Evolutionary conservation across 2,888 invertebrate genomes (phyloP), one percentile per base, ranked within the genome.

Genomic region (Lutraria lutraria): DNA sequence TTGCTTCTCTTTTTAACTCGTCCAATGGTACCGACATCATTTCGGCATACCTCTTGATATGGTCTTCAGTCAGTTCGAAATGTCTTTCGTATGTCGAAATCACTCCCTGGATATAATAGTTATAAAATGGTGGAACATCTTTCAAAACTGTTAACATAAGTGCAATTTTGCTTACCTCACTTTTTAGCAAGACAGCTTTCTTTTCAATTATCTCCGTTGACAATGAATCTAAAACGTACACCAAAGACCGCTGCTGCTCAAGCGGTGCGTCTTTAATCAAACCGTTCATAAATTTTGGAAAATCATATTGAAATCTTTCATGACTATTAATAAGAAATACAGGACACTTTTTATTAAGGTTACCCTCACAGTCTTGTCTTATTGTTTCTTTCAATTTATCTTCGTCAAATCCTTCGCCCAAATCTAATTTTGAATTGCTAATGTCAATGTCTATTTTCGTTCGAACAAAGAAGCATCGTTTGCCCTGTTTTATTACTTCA

Each of bases 391-490:
- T 21, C 6, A 80, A 25, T 15, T 34, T 16, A n/a, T 81, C 56
- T 86, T 86, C 52, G 31, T 68, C 34, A 34, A 80, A 52, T n/a
- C 25, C 29, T 29, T 4, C 34, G 16, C 0, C 25, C 0, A n/a
- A 63, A 12, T n/a, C 6, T 8, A 10, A n/a, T 25, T 68, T 13
- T 21, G 8, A 85, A 34, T 87, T 84, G 0, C 43, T 25, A 60
- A 89, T 53, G n/a, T 86, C 89, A 29, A 56, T 15, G 19, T 83
- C 84, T n/a, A 89, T 63, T 53, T 89, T 84, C 8, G 90, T 87
- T 3, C 89, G 81, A 12, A 90, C 72, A 72, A 87, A 90, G 80
- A 81, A 87, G 82, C 89, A 90, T 15, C 29, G 60, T 43, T 89
- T 90, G 0, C 76, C 68, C 16, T 56, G 80, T 29, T 79, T 63